Conservation (phyloP, 2,888 invertebrate genomes). For the Thymelicus sylvestris region DNA sequence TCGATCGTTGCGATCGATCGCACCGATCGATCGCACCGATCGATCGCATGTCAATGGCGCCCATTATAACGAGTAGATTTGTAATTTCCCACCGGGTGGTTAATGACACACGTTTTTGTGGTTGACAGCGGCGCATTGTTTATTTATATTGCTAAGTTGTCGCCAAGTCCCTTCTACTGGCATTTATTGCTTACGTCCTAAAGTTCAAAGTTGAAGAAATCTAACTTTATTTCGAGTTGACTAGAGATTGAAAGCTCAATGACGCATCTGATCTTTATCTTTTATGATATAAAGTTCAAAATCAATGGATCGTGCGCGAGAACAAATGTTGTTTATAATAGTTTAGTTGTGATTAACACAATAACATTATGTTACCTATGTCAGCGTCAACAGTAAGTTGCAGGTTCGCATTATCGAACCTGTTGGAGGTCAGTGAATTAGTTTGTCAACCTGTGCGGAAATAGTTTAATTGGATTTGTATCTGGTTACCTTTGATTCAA, state of each 20-base stretch:
- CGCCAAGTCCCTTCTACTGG: neutral
- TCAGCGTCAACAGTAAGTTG: conserved; percentile 9
- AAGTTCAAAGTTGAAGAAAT: conserved; percentile 6
- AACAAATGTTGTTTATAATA: conserved; percentile 11
- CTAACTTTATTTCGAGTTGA: neutral
- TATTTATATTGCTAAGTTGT: conserved; percentile 18
- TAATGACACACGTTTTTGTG: conserved; percentile 35
- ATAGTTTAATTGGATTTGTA: too few relatives aligned
- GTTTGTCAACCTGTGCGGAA: neutral
- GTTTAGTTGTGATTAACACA: conserved; percentile 14
- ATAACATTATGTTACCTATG: conserved; percentile 15
- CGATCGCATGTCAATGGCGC: too few relatives aligned
- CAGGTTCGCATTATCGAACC: neutral
- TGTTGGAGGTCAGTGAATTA: conserved; percentile 10
- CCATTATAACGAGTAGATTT: conserved; percentile 19
- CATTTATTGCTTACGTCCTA: conserved; percentile 3
- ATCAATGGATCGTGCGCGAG: neutral
- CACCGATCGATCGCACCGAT: too few relatives aligned
- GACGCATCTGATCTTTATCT: neutral
- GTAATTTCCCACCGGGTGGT: conserved; percentile 33
- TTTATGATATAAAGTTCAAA: neutral
- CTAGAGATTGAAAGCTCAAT: neutral
- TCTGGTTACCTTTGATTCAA: too few relatives aligned
- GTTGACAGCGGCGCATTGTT: conserved; percentile 25
- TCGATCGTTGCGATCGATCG: too few relatives aligned